Percentiles rank a stretch among this genome's conserved stretches.
These are phyloP conservation scores for Heloderma charlesbogerti DNA, from an alignment of 2,113 vertebrate genomes.

Conservation along the genomic window DNA sequence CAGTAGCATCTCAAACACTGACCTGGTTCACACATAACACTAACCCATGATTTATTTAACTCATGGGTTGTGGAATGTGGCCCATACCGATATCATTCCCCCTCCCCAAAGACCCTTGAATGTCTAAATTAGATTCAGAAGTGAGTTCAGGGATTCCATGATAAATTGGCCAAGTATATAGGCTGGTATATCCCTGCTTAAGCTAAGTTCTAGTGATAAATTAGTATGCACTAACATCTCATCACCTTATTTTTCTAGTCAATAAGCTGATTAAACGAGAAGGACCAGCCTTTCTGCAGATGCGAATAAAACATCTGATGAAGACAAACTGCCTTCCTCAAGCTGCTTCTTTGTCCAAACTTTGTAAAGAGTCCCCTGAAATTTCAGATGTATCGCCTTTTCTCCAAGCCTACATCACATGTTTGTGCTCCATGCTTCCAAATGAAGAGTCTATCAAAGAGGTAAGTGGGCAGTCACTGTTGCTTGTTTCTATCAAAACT, in stretches of 20 bases:
- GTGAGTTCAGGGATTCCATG: not conserved
- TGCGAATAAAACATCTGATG: constrained; percentile 96
- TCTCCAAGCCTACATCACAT: constrained; percentile 91
- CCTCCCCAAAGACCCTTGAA: no score
- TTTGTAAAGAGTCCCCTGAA: constrained; percentile 88
- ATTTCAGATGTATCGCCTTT: constrained; percentile 89
- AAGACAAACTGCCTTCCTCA: constrained; percentile 93
- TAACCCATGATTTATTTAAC: no score
- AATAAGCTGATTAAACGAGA: constrained; percentile 92
- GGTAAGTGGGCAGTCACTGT: constrained; percentile 77
- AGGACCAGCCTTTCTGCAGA: constrained; percentile 95
- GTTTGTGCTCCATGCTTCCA: constrained; percentile 93
- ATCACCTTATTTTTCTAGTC: constrained; percentile 79
- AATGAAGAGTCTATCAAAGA: constrained; percentile 95
- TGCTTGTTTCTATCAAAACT: not conserved
- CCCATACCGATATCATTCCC: no score
- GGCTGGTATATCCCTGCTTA: not conserved
- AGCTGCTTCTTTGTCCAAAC: constrained; percentile 90
- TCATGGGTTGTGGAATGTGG: no score
- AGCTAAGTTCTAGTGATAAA: constrained; percentile 18
- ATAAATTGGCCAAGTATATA: not conserved
- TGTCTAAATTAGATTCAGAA: not conserved
- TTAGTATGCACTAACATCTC: constrained; percentile 57
- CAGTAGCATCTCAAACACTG: not conserved
- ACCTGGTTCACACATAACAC: no score